A percentile compares a stretch with the other conserved stretches of the same genome.
These are phyloP conservation scores for Callipepla squamata DNA, from an alignment of 2,113 vertebrate species.

Conservation along the genomic window DNA sequence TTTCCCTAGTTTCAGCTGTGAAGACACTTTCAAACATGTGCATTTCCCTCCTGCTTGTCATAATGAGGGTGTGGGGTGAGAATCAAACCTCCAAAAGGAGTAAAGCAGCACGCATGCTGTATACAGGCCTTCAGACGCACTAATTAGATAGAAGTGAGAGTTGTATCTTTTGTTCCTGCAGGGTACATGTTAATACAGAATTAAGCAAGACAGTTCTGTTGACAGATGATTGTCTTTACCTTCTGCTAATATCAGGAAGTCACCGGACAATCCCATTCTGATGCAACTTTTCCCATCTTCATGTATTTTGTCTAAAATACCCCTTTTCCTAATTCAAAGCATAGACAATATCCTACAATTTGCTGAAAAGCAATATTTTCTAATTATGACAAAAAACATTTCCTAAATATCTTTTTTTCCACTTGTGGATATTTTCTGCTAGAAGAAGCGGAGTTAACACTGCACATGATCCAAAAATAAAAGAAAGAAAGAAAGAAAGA, in stretches of 20 bases:
- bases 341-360: neutral
- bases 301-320: neutral
- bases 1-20: slow-evolving; percentile 75
- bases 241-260: neutral
- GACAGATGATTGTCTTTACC: neutral
- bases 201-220: neutral
- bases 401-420: neutral
- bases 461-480: neutral
- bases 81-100: slow-evolving; percentile 63
- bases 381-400: neutral
- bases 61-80: slow-evolving; percentile 70
- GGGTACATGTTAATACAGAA: neutral
- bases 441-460: neutral
- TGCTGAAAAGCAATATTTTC: neutral
- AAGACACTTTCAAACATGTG: slow-evolving; percentile 75
- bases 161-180: slow-evolving; percentile 1
- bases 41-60: slow-evolving; percentile 69
- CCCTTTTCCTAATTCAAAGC: neutral
- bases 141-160: slow-evolving; percentile 51
- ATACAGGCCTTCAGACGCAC: slow-evolving; percentile 33
- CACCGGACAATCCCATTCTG: neutral
- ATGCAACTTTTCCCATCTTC: neutral
- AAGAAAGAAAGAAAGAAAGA: no score
- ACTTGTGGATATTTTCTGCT: neutral
- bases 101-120: slow-evolving; percentile 23